These are phyloP conservation scores for Dunckerocampus dactyliophorus DNA, from an alignment of 2,113 vertebrate species.

Conservation along the genomic window DNA sequence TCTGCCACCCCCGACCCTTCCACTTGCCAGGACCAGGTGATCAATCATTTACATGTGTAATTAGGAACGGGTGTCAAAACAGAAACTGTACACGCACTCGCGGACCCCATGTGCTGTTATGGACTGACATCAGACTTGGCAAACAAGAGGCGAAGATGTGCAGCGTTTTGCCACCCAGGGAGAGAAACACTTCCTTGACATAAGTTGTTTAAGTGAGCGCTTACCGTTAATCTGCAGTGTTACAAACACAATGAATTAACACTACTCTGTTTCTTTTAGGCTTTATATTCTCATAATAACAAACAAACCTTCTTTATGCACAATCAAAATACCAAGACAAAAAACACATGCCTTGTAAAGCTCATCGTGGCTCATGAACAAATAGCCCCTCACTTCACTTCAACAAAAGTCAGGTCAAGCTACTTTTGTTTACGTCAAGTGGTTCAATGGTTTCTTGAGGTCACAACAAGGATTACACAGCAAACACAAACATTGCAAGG, in stretches of 20 bases:
- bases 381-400: conserved; percentile 10
- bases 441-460: conserved; percentile 47
- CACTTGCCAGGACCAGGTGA: conserved; percentile 61
- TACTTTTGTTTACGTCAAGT: conserved; percentile 55
- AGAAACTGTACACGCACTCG: conserved; percentile 69
- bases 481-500: conserved; percentile 53
- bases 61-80: conserved; percentile 78
- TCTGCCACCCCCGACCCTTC: conserved; percentile 19
- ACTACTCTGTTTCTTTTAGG: conserved; percentile 11
- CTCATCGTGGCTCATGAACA: conserved; percentile 12
- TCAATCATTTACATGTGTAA: conserved; percentile 80
- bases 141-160: conserved; percentile 45
- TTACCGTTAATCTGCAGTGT: conserved; percentile 10
- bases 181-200: conserved; percentile 14
- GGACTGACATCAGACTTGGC: conserved; percentile 72
- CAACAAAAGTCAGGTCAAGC: conserved; percentile 36
- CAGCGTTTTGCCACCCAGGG: conserved; percentile 48
- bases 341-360: background rate
- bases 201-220: conserved; percentile 10
- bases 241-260: conserved; percentile 5
- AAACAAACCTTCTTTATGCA: conserved; percentile 1
- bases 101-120: conserved; percentile 49
- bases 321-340: background rate
- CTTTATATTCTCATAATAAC: background rate
- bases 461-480: conserved; percentile 68